A percentile compares a stretch with the other conserved stretches of the same genome.
phyloP scores from a whole-genome alignment of 2,797 vertebrate species.

The Mustela erminea region DNA sequence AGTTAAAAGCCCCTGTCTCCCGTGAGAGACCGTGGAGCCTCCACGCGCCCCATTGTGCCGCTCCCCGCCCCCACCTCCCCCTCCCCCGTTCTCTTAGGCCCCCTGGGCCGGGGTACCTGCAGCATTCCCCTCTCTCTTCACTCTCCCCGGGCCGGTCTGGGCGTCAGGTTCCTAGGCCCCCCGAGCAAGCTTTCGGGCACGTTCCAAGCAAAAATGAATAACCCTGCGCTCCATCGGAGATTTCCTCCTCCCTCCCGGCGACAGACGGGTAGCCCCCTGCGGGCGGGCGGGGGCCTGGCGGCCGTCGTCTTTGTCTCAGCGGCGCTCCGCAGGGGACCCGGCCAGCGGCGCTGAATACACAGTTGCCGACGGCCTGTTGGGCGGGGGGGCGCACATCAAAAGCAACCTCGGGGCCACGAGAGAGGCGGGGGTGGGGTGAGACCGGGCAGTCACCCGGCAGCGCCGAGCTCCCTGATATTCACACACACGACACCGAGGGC shows the following conservation, averaged over 20 bases:
- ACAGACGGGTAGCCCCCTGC: conserved; percentile 60
- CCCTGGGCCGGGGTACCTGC: too few species aligned
- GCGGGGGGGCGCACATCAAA: conserved; percentile 28
- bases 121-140: neutral
- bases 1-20: neutral
- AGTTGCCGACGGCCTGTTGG: neutral
- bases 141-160: neutral
- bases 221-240: neutral
- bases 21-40: neutral
- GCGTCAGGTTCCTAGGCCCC: neutral
- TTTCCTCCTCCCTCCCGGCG: neutral
- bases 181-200: neutral
- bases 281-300: conserved; percentile 20
- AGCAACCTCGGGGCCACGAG: neutral
- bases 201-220: neutral
- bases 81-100: too few species aligned
- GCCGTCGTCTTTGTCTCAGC: conserved; percentile 26
- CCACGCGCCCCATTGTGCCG: accelerated
- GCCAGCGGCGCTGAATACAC: neutral
- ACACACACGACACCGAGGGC: neutral
- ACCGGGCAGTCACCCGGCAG: neutral
- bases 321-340: neutral
- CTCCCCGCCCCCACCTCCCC: neutral
- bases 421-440: neutral
- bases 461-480: conserved; percentile 4